Evolutionary conservation across 2,113 vertebrate genomes (phyloP).

Genomic region (Nothocercus nigrocapillus): DNA sequence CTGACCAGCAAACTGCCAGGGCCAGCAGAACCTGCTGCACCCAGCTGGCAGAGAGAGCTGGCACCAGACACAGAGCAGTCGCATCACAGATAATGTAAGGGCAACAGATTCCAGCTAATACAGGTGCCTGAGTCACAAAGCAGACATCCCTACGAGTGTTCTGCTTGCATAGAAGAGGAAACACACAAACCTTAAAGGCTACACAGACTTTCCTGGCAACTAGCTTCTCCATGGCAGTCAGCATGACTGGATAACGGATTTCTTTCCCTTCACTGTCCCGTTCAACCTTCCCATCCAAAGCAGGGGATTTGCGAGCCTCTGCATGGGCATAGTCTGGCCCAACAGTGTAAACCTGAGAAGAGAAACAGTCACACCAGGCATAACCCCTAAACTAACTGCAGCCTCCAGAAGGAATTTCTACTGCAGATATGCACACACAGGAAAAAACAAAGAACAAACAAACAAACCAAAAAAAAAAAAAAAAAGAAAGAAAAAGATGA

Average conservation of each 20-base stretch:
- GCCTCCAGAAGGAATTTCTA: neutral
- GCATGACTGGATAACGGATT: conserved; percentile 97
- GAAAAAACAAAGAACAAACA: too few relatives aligned
- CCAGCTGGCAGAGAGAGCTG: neutral
- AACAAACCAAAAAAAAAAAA: too few relatives aligned
- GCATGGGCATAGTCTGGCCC: conserved; percentile 97
- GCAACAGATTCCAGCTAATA: neutral
- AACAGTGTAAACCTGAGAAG: conserved; percentile 93
- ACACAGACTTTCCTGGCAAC: conserved; percentile 97
- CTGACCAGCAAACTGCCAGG: neutral
- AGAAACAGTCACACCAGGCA: neutral
- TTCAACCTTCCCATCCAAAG: conserved; percentile 97
- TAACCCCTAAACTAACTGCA: neutral
- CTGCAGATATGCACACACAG: neutral
- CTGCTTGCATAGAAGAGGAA: neutral
- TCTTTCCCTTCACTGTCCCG: conserved; percentile 98
- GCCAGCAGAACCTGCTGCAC: neutral
- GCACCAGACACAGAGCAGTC: neutral
- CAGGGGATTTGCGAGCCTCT: conserved; percentile 96
- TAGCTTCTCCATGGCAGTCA: conserved; percentile 97
- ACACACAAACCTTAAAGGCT: conserved; percentile 90
- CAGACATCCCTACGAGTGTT: neutral
- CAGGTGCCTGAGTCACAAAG: fast-evolving
- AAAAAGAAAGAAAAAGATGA: neutral
- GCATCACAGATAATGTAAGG: fast-evolving